Evolutionary conservation across 64 coral and sea anemone genomes (phyloP), one percentile per base, ranked within the genome.

Genomic region (Acropora yongei): DNA sequence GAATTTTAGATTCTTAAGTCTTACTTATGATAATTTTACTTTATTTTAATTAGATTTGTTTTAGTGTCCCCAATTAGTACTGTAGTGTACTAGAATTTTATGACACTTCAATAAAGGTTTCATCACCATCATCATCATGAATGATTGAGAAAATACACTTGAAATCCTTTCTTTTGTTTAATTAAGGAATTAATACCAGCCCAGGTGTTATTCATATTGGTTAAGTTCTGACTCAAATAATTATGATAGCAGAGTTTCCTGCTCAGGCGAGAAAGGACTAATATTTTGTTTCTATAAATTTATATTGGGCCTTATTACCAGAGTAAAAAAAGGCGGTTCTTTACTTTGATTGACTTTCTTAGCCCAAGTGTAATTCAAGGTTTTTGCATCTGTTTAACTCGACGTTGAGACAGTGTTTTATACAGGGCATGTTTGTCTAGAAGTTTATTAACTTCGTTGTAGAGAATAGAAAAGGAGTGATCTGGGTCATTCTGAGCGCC

Each of bases 171-270:
- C 39, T 66, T n/a, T 58, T 61, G 16, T 77, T 78, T 43, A 4
- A 89, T 63, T 47, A 79, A 10, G 30, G 47, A 17, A 80, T 91
- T 91, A 57, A 91, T 57, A 7, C 79, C 79, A 74, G 66, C 78
- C 68, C 79, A 91, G 11, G 89, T 72, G 39, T 79, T 89, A 82
- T 91, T 91, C 89, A 91, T 91, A 49, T 83, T 91, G 18, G 5
- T 83, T n/a, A 91, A 50, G 57, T 84, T 91, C 40, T 84, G 43
- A 42, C 75, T 61, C 72, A 91, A 91, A 84, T 81, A 84, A 9
- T 14, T 50, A 49, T 16, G 45, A 80, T 84, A 84, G 69, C 86
- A 86, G 55, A 72, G 20, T 78, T 66, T 43, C 51, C 44, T 89
- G 55, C 88, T 89, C 14, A 40, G 57, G 16, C 89, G 79, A 17